Evolutionary conservation across 2,888 invertebrate genomes (phyloP), one percentile per base, ranked within the genome.

Genomic region (Rosalia funebris): DNA sequence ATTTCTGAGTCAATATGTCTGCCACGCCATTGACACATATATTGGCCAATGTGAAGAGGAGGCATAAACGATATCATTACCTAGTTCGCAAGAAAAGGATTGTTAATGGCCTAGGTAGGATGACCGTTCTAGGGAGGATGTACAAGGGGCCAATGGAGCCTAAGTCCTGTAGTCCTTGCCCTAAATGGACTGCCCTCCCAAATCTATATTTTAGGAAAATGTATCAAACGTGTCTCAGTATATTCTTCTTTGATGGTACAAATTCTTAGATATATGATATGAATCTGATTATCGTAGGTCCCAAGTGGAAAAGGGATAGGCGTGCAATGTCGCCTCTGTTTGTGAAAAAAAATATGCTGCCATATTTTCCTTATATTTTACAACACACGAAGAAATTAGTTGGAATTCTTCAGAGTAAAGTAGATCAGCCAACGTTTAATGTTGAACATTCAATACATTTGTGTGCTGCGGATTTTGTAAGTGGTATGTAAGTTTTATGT

Each of bases 281-380:
- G n/a, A 14, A 7, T 25, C 10, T 32, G 11, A 17, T 11, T 44
- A 42, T 64, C 63, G 19, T 37, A 71, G 73, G 73, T 39, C 46
- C 55, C n/a, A 73, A 72, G 61, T 73, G 73, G 73, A 73, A 68
- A 61, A 61, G 57, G 19, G 71, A 73, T 31, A 57, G 70, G 37
- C 63, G 67, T 46, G 44, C 72, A n/a, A 70, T 73, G 57, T 58
- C 69, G 0, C 71, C 70, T 7, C 41, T 71, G 16, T 72, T 74
- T 53, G 20, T 64, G 7, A 72, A 69, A 44, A 61, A 60, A 32
- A 71, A 69, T 32, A 64, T 66, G 4, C 34, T 44, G 5, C 62
- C 60, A 44, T 66, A 69, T 55, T 71, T 68, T 57, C 57, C 64
- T 14, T 54, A 50, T 1, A 56, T 73, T 11, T 36, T 69, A n/a